These are phyloP conservation scores for Nymphalis urticae DNA, from an alignment of 2,888 invertebrate species.

Conservation along the genomic window DNA sequence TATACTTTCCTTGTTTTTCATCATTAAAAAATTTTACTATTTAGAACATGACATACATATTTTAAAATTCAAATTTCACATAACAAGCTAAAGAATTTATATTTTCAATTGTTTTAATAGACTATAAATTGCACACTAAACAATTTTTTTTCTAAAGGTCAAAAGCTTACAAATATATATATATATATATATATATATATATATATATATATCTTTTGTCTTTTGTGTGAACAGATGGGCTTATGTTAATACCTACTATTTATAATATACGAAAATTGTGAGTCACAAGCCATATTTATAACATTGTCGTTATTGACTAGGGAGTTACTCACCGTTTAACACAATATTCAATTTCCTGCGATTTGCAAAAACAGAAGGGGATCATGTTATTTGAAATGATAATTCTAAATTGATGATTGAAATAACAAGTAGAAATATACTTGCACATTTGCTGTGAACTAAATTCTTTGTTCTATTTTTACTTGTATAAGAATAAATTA, in stretches of 20 bases:
- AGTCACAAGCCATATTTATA: background rate
- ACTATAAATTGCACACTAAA: background rate
- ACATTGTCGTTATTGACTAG: background rate
- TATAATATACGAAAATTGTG: conserved; percentile 1
- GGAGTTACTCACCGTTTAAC: conserved; percentile 17
- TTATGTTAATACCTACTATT: background rate
- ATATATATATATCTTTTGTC: background rate
- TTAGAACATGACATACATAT: too few relatives aligned
- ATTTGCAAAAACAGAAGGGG: conserved; percentile 32
- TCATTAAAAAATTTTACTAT: too few relatives aligned
- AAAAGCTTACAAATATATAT: background rate
- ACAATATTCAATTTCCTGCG: conserved; percentile 35
- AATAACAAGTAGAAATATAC: background rate
- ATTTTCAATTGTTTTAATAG: too few relatives aligned
- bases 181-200: too few relatives aligned
- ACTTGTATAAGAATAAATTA: background rate
- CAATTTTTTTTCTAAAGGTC: background rate
- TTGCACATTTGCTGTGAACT: background rate
- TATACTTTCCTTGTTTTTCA: too few relatives aligned
- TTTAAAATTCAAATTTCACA: too few relatives aligned
- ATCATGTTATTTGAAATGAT: conserved; percentile 21
- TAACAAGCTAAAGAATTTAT: too few relatives aligned
- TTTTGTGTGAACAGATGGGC: background rate
- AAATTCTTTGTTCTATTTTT: background rate
- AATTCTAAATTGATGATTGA: conserved; percentile 8